Evolutionary conservation across 37 sponge, comb jelly and placozoan genomes (phyloP).

Genomic region (Spongilla lacustris): DNA sequence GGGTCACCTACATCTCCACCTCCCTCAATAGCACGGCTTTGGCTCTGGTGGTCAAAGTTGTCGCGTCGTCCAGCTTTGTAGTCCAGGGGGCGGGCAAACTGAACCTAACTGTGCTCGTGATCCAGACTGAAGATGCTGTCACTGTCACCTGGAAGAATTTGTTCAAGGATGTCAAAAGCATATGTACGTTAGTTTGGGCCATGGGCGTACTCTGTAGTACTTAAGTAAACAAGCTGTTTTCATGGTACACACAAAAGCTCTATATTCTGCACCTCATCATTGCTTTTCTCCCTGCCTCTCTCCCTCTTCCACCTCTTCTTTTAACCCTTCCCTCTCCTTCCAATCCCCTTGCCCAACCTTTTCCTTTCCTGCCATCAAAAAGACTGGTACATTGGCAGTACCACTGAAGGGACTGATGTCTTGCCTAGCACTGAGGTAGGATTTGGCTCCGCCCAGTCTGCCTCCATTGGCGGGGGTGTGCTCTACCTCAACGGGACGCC

Average conservation of each 20-base stretch:
- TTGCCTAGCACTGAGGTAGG: slow-evolving; percentile 69
- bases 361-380: too few relatives aligned
- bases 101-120: slow-evolving; percentile 14
- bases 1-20: slow-evolving; percentile 66
- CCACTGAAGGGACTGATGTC: slow-evolving; percentile 30
- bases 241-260: too few relatives aligned
- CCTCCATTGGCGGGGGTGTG: slow-evolving; percentile 42
- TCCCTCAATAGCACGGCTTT: slow-evolving; percentile 62
- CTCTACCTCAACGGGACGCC: slow-evolving; percentile 42
- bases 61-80: not conserved
- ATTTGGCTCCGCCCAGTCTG: slow-evolving; percentile 21
- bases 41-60: slow-evolving; percentile 20
- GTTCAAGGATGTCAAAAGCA: slow-evolving; percentile 52
- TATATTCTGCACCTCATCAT: not conserved
- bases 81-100: not conserved
- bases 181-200: slow-evolving; percentile 47
- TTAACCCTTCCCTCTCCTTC: too few relatives aligned
- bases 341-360: too few relatives aligned
- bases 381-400: slow-evolving; percentile 85
- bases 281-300: not conserved
- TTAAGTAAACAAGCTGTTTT: too few relatives aligned
- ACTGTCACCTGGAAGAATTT: slow-evolving; percentile 65
- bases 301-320: not conserved
- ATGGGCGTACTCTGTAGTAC: too few relatives aligned
- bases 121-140: slow-evolving; percentile 3